These are phyloP conservation scores for Aleiodes alternator DNA, from an alignment of 2,888 invertebrate species.

Conservation along the genomic window DNA sequence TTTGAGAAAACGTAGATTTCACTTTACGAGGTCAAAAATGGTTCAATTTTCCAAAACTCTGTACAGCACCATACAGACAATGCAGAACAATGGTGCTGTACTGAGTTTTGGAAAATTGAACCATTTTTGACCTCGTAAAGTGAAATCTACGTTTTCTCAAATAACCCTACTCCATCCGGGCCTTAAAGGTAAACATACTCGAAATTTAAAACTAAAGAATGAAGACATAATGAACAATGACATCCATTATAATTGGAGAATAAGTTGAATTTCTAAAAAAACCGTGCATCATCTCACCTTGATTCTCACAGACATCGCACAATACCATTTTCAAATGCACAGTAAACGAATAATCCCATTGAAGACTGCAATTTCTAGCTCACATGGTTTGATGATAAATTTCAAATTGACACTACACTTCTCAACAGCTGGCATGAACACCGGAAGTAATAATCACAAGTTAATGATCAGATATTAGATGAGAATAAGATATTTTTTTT, in stretches of 20 bases:
- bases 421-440: conserved; percentile 36
- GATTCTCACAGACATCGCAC: conserved; percentile 70
- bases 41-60: no score
- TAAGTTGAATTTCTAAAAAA: neutral
- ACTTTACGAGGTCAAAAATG: no score
- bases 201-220: neutral
- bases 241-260: neutral
- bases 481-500: conserved; percentile 1
- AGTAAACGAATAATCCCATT: no score
- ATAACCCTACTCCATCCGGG: no score
- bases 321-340: conserved; percentile 65
- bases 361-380: conserved; percentile 11
- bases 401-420: neutral
- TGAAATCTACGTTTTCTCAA: no score
- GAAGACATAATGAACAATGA: neutral
- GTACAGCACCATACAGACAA: no score
- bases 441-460: neutral
- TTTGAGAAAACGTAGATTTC: no score
- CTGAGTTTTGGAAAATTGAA: no score
- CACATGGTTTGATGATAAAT: no score
- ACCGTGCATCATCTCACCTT: conserved; percentile 57
- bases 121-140: no score
- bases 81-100: no score
- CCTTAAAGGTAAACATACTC: neutral
- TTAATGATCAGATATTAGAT: neutral